Conservation (phyloP, 2,797 vertebrate genomes). For the Gadopsis marmoratus region DNA sequence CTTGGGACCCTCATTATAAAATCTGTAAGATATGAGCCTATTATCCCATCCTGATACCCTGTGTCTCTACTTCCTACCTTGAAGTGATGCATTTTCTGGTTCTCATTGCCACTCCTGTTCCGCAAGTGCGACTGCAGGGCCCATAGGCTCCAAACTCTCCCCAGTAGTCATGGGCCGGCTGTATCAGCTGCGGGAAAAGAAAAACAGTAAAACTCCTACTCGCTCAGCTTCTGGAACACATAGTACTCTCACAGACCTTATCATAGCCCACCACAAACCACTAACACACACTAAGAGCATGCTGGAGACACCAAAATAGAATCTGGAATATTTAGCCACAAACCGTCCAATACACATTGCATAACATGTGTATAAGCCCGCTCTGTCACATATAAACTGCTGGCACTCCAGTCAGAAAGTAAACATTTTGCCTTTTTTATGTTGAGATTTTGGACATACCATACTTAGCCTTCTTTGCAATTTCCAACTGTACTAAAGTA, state of each 20-base stretch:
- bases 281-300: slow-evolving; percentile 45
- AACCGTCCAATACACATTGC: slow-evolving; percentile 33
- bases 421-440: background rate
- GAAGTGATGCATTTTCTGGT: slow-evolving; percentile 88
- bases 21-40: background rate
- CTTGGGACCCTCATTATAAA: background rate
- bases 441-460: slow-evolving; percentile 24
- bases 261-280: slow-evolving; percentile 38
- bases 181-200: slow-evolving; percentile 58
- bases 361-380: slow-evolving; percentile 24
- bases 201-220: background rate
- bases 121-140: slow-evolving; percentile 92
- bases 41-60: background rate
- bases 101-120: slow-evolving; percentile 88
- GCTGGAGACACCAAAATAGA: slow-evolving; percentile 52
- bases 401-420: slow-evolving; percentile 1
- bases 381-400: slow-evolving; percentile 15
- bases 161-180: slow-evolving; percentile 85
- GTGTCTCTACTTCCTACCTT: slow-evolving; percentile 79
- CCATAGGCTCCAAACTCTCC: slow-evolving; percentile 89
- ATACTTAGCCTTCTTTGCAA: slow-evolving; percentile 1
- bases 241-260: slow-evolving; percentile 27
- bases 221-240: slow-evolving; percentile 33
- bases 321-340: slow-evolving; percentile 55
- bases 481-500: background rate